Conservation (phyloP, 2,888 invertebrate species). For the Lepidonotus clava region DNA sequence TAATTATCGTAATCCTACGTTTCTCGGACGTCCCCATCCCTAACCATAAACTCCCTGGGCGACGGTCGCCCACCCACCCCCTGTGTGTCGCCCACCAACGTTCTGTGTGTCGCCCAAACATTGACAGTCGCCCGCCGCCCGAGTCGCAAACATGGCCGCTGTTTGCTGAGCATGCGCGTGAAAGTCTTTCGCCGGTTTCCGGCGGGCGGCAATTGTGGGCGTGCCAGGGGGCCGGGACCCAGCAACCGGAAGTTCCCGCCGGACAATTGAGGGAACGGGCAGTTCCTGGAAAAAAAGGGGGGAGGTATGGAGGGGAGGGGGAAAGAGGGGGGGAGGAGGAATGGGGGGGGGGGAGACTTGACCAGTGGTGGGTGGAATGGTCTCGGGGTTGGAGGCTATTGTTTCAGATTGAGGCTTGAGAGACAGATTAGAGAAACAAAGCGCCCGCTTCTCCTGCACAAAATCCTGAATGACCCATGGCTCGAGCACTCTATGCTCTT, state of each 20-base stretch:
- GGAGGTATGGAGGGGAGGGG: not conserved
- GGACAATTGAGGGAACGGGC: slow-evolving; percentile 18
- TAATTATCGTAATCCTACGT: slow-evolving; percentile 32
- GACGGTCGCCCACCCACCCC: not conserved
- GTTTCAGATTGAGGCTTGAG: no score
- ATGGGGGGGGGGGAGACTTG: not conserved
- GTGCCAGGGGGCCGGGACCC: not conserved
- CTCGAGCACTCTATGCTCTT: no score
- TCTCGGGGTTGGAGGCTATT: not conserved
- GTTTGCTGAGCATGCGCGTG: slow-evolving; percentile 46
- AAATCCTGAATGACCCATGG: no score
- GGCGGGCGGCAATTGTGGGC: slow-evolving; percentile 36
- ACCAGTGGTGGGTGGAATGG: not conserved
- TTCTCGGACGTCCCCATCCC: not conserved
- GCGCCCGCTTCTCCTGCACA: no score
- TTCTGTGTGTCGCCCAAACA: slow-evolving; percentile 29
- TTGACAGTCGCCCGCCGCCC: slow-evolving; percentile 9
- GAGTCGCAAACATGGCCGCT: slow-evolving; percentile 7
- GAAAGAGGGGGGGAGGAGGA: not conserved
- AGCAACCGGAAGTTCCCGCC: slow-evolving; percentile 44
- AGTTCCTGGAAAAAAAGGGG: not conserved
- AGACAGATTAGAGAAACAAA: no score
- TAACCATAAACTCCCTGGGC: not conserved
- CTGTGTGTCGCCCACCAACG: not conserved
- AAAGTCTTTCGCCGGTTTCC: slow-evolving; percentile 48